phyloP scores from a whole-genome alignment of 53 echinoderm and acorn worm species.

The Antedon mediterranea region DNA sequence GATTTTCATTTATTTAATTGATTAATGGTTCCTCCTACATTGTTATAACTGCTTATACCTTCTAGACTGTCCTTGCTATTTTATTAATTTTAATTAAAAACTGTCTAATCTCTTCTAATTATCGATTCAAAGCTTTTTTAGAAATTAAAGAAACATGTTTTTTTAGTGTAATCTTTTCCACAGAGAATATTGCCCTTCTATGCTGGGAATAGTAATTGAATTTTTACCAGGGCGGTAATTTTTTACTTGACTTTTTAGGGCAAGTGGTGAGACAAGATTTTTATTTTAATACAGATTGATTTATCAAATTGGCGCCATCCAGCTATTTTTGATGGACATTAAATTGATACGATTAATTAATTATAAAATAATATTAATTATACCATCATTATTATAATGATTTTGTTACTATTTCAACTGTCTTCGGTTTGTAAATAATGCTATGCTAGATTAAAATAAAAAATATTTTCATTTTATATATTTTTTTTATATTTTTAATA shows the following conservation, averaged over 20 bases:
- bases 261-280: neutral
- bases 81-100: neutral
- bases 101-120: neutral
- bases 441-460: too few species aligned
- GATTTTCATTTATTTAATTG: neutral
- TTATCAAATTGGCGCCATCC: neutral
- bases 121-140: neutral
- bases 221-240: too few species aligned
- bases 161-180: neutral
- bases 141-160: neutral
- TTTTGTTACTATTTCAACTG: too few species aligned
- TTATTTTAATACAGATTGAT: neutral
- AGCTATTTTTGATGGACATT: too few species aligned
- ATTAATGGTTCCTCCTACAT: neutral
- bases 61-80: neutral
- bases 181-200: neutral
- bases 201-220: too few species aligned
- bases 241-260: neutral
- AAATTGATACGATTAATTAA: too few species aligned
- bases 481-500: too few species aligned
- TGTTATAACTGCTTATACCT: neutral
- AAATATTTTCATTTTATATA: too few species aligned
- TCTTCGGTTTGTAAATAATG: too few species aligned
- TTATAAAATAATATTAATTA: too few species aligned
- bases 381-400: too few species aligned